Evolutionary conservation across 2,113 vertebrate species (phyloP), one percentile per base, ranked within the genome.

Genomic region (Otis tarda): DNA sequence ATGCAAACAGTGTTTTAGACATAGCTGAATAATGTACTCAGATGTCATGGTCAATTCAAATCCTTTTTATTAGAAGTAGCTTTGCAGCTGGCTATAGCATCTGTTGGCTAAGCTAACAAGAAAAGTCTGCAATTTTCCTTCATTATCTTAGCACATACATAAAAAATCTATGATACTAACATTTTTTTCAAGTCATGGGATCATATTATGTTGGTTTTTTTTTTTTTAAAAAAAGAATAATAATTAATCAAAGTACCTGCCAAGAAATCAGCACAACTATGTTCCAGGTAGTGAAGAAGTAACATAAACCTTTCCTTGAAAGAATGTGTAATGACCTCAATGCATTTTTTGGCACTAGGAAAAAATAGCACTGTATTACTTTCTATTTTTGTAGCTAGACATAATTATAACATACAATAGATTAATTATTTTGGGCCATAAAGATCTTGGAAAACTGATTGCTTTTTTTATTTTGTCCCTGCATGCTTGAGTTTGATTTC

Each of bases 371-470:
- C 14, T 45, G 13, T 53, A 87, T 63, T 77, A 67, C 47, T 94
- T 91, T 76, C 84, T 90, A 77, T 59, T 96, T 94, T 77, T 77
- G 52, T 56, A 92, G 10, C 28, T 68, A 95, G 92, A 65, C 5
- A 1, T 94, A 94, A 94, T 93, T 96, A 81, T 59, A 83, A 71
- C n/a, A 65, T 27, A 76, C 7, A 37, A 12, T 27, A 75, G 59
- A 61, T 86, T 86, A 94, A 92, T 74, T 94, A 83, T 76, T 85
- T 79, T 3, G 3, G 37, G 31, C 25, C n/a, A 61, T 45, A 60
- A 69, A 88, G 14, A 80, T 69, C 41, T 71, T 61, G 14, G 60
- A 85, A 91, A 95, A 50, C 28, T 55, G 25, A 13, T 10, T 78
- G 11, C 0, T 52, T 68, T 76, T 61, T 41, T 53, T 33, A 27